phyloP scores from a whole-genome alignment of 2,888 invertebrate genomes.

The Cataglyphis albicans region DNA sequence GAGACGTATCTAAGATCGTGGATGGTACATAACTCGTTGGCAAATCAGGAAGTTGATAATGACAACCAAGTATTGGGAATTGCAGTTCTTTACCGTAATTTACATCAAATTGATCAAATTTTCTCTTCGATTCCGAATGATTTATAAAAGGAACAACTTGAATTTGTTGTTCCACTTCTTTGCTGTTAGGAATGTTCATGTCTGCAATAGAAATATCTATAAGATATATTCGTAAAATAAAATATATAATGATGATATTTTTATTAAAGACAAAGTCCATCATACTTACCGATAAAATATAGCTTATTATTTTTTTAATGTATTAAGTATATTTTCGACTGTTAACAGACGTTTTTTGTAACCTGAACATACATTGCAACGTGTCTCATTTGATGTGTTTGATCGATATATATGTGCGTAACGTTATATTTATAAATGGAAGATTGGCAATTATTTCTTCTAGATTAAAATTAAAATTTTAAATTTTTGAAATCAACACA shows the following conservation, averaged over 20 bases:
- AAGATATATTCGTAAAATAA: neutral
- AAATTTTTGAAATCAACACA: too few species aligned
- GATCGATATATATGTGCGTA: constrained; percentile 15
- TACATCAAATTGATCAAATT: constrained; percentile 22
- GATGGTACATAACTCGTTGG: constrained; percentile 81
- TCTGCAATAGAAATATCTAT: neutral
- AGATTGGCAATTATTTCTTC: neutral
- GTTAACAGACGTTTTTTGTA: neutral
- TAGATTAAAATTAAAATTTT: too few species aligned
- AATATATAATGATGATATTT: neutral
- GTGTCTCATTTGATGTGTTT: neutral
- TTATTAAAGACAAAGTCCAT: neutral
- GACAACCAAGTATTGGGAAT: constrained; percentile 88
- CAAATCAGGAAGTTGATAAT: constrained; percentile 84
- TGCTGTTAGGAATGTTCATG: neutral
- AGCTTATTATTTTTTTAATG: neutral
- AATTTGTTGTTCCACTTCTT: neutral
- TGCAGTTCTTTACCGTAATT: constrained; percentile 43
- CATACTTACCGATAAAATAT: neutral
- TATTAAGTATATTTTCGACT: neutral
- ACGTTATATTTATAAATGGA: neutral
- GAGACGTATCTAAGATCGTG: constrained; percentile 88
- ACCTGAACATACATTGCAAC: neutral
- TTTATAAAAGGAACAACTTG: neutral
- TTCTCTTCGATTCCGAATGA: neutral